Conservation (phyloP, 2,888 invertebrate species). For the Xestia xanthographa region DNA sequence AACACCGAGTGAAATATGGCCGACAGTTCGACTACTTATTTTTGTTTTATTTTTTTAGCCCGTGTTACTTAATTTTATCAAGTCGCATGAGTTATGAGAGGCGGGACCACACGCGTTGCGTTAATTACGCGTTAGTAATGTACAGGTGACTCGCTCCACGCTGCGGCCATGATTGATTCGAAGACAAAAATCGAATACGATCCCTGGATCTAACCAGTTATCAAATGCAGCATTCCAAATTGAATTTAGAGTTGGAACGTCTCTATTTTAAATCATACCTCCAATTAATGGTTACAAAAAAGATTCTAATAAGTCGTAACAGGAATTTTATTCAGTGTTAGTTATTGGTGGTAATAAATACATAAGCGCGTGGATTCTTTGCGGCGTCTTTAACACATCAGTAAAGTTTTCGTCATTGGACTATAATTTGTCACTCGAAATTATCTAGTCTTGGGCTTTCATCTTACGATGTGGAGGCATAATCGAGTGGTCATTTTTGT, state of each 20-base stretch:
- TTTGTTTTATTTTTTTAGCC: conserved; percentile 87
- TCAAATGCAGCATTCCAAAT: conserved; percentile 50
- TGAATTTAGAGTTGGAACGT: conserved; percentile 51
- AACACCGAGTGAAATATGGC: conserved; percentile 88
- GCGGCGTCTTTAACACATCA: conserved; percentile 35
- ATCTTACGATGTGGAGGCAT: conserved; percentile 67
- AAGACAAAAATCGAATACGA: conserved; percentile 59
- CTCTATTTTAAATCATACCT: conserved; percentile 51
- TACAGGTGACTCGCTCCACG: conserved; percentile 70
- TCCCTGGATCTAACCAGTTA: conserved; percentile 52
- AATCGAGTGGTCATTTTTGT: conserved; percentile 77
- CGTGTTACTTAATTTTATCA: conserved; percentile 90
- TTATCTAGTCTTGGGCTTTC: conserved; percentile 64
- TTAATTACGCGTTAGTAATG: conserved; percentile 85
- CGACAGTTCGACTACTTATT: conserved; percentile 88
- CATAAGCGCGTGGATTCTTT: conserved; percentile 39
- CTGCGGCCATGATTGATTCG: conserved; percentile 66
- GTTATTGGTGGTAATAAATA: conserved; percentile 56
- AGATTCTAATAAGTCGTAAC: conserved; percentile 58
- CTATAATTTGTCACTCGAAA: conserved; percentile 54
- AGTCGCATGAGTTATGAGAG: conserved; percentile 89
- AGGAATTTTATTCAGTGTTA: conserved; percentile 52
- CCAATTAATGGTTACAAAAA: conserved; percentile 51
- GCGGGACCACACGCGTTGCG: conserved; percentile 88
- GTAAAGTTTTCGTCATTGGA: conserved; percentile 52